A percentile compares a stretch with the other conserved stretches of the same genome.
Evolutionary conservation across 2,797 vertebrate species (phyloP).

Genomic region (Hybognathus amarus): DNA sequence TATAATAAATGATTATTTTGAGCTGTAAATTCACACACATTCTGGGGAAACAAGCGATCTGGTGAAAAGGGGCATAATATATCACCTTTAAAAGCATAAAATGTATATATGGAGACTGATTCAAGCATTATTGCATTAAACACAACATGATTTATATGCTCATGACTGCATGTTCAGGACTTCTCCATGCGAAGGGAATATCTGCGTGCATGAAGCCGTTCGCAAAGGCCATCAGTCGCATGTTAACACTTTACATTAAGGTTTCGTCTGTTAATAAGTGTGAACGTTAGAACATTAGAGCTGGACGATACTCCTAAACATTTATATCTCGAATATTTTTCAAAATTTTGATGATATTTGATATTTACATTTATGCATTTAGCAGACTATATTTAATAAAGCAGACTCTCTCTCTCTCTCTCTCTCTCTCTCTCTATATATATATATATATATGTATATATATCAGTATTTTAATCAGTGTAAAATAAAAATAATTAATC

Average conservation of each 20-base stretch:
- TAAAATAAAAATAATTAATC: background rate
- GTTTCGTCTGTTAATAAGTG: background rate
- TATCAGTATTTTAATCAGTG: no score
- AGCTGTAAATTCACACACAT: no score
- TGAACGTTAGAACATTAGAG: background rate
- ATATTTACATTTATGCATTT: background rate
- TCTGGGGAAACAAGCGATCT: no score
- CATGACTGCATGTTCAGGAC: background rate
- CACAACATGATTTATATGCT: background rate
- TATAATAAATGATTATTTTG: no score
- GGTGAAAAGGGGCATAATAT: no score
- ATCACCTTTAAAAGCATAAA: background rate
- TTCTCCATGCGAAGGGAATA: background rate
- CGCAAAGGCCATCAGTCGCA: background rate
- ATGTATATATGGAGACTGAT: background rate
- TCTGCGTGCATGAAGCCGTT: background rate
- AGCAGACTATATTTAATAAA: no score
- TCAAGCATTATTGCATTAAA: background rate
- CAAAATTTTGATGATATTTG: rapidly evolving
- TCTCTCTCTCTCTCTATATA: no score
- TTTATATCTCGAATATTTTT: background rate
- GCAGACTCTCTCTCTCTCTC: no score
- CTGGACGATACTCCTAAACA: background rate
- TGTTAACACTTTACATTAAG: background rate
- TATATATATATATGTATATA: no score